These are phyloP conservation scores for Camptogramma bilineatum DNA, from an alignment of 2,888 invertebrate species.

Conservation along the genomic window DNA sequence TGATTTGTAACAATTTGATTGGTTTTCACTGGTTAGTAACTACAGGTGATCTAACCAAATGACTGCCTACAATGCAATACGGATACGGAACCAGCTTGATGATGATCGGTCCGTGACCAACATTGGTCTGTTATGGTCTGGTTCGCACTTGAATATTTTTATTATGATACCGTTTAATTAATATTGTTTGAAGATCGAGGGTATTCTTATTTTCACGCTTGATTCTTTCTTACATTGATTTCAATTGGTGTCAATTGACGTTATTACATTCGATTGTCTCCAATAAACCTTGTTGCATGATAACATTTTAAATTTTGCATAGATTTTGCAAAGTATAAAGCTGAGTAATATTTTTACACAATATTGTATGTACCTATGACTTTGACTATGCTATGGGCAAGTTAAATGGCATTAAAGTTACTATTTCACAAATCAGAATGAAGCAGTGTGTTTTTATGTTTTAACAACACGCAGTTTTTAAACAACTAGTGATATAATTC, in stretches of 20 bases:
- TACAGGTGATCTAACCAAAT: background rate
- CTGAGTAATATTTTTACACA: conserved; percentile 20
- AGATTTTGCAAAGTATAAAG: conserved; percentile 13
- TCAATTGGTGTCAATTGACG: conserved; percentile 36
- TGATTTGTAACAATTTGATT: too few species aligned
- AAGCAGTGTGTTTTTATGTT: conserved; percentile 30
- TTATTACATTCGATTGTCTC: conserved; percentile 30
- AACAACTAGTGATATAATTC: conserved; percentile 10
- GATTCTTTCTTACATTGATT: conserved; percentile 29
- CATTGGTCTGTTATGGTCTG: conserved; percentile 24
- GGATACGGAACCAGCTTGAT: conserved; percentile 19
- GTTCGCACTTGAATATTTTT: conserved; percentile 17
- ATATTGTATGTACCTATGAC: conserved; percentile 5
- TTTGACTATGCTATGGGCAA: too few species aligned
- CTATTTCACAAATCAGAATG: conserved; percentile 18
- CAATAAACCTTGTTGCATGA: conserved; percentile 20
- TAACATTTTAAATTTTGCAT: conserved; percentile 12
- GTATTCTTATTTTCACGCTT: conserved; percentile 22
- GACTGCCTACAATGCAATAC: conserved; percentile 8
- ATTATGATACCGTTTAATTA: conserved; percentile 11
- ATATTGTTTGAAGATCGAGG: conserved; percentile 8
- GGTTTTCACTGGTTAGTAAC: too few species aligned
- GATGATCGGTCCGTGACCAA: conserved; percentile 23
- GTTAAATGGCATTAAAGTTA: conserved; percentile 13
- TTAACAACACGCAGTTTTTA: conserved; percentile 35